Percentiles rank a stretch among this genome's conserved stretches.
phyloP scores from a whole-genome alignment of 2,797 vertebrate genomes.

The Lacerta viridis region DNA sequence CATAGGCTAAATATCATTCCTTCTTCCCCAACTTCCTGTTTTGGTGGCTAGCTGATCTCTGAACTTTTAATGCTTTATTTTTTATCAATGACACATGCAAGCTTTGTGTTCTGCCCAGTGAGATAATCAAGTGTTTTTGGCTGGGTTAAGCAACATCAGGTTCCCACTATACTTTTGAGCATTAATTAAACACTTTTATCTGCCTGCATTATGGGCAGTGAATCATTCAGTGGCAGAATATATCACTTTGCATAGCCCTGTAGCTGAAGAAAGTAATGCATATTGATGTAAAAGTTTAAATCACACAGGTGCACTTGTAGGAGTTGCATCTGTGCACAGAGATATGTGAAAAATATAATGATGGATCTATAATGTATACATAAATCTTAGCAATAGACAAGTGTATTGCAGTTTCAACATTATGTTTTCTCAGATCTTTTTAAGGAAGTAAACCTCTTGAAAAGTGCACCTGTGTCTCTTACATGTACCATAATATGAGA shows the following conservation, averaged over 20 bases:
- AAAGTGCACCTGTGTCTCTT: neutral
- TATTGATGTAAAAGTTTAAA: constrained; percentile 21
- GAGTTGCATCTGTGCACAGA: neutral
- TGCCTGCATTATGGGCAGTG: neutral
- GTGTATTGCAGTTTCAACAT: neutral
- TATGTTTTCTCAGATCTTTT: neutral
- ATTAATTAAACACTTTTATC: neutral
- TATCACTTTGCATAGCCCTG: neutral
- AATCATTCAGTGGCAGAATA: no score
- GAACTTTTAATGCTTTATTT: neutral
- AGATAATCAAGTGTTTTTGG: neutral
- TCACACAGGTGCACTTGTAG: neutral
- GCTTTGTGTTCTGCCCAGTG: neutral
- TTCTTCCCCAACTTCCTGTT: neutral
- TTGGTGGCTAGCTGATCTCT: neutral
- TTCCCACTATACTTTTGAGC: neutral
- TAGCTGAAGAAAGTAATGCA: neutral
- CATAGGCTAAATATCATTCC: no score
- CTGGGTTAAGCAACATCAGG: neutral
- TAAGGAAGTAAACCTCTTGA: neutral
- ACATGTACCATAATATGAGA: neutral
- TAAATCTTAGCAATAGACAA: neutral
- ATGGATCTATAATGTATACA: neutral
- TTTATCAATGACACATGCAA: no score
- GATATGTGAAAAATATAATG: neutral